Evolutionary conservation across 2,888 invertebrate genomes (phyloP), one percentile per base, ranked within the genome.

Genomic region (Mechanitis mazaeus): DNA sequence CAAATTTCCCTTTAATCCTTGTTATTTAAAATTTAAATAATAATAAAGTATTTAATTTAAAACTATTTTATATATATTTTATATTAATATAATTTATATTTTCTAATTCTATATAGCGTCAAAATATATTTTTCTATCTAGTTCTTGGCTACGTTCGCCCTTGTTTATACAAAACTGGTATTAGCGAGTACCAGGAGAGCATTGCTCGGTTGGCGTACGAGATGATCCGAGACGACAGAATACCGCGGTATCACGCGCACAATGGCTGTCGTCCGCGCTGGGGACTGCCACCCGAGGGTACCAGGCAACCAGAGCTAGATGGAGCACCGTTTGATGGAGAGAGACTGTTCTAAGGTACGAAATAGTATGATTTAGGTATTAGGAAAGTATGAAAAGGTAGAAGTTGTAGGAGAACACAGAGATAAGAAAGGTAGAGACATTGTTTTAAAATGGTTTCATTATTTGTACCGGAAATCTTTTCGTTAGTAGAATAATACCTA

Each of bases 181-280:
- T 84, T 33, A 81, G 77, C 46, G 86, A 86, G 55, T 90, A 90
- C 77, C 85, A 86, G 77, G 68, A 73, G 38, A 72, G 79, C 72
- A 83, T 82, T 67, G 87, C 84, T 0, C 83, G 85, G 2, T 68
- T 88, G 65, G 89, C 88, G 63, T 90, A 86, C 70, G 85, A 87
- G 69, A 70, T 85, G 80, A 76, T 89, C 2, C 76, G 86, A 0
- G 86, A 87, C 67, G 78, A 83, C 57, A 78, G 85, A 2, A 77
- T 85, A 9, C 87, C 88, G 1, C 72, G 69, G 2, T 88, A 84
- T 76, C 59, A 75, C 58, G 79, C 81, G 3, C 81, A 83, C 67
- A 87, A 86, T 63, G 89, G 89, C 12, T 78, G 80, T 67, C 72
- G 87, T 2, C 81, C 86, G 1, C 68, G 69, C 11, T 89, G 87